Base-by-base conservation (phyloP, 2,888 invertebrate species). In the Scaptomyza cyrtandrae region DNA sequence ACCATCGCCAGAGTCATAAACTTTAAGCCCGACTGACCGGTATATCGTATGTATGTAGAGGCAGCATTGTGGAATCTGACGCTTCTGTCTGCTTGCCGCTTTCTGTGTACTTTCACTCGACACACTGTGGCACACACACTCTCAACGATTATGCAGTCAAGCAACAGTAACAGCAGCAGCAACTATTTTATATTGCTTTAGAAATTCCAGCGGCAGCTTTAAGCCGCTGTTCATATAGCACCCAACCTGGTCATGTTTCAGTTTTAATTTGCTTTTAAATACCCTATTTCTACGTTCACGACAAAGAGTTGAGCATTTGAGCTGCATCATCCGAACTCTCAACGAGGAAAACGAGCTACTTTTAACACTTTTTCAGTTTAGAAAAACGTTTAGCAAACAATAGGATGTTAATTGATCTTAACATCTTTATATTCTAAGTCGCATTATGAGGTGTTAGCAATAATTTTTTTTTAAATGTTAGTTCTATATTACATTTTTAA, bases 111-210 rank as follows among this genome's bases (percentile, higher is more conserved):
- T 82, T 82, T 82, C 82, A 81, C 82, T 81, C 75, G 59, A 52
- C 45, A 63, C 43, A 49, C 44, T 76, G 79, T 53, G 69, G 79
- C 82, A 80, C 75, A 79, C 46, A 62, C 71, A 80, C 75, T 75
- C 46, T 60, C 67, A 46, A 63, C 78, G 84, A 83, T 77, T 84
- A 86, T 77, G 87, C 87, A 82, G 87, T 75, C 78, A 84, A 75
- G 72, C 82, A 85, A 53, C 60, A 53, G 45, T 57, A 66, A 46
- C 60, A 55, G 52, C 60, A 43, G 1, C 29, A 35, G 27, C 60
- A 63, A 64, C 59, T 56, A 62, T 73, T 60, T 39, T 9, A 45
- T 54, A 54, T 54, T 52, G 60, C 69, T 56, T 65, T 73, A 60
- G 54, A 76, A 71, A 82, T 85, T 81, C 80, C 86, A 80, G 45